Evolutionary conservation across 2,888 invertebrate species (phyloP).

Genomic region (Diloba caeruleocephala): DNA sequence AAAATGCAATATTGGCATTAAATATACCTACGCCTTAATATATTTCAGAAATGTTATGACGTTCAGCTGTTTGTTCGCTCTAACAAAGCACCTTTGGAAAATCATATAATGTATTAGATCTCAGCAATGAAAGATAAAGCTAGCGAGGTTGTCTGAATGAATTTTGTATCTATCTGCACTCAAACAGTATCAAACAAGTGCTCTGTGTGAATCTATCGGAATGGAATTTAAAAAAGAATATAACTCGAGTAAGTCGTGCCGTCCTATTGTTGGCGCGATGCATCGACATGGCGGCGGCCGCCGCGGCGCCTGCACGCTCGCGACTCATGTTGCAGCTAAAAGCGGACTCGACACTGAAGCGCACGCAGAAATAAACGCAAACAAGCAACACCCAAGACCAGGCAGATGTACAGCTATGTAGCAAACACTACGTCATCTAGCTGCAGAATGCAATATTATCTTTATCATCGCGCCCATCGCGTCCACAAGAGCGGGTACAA

Average conservation of each 20-base stretch:
- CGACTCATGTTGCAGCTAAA: constrained; percentile 85
- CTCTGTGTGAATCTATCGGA: constrained; percentile 43
- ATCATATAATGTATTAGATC: constrained; percentile 32
- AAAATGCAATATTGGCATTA: constrained; percentile 37
- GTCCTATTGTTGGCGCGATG: constrained; percentile 75
- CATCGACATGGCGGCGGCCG: constrained; percentile 64
- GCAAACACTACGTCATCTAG: constrained; percentile 56
- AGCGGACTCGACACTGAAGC: constrained; percentile 74
- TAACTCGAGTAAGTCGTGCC: constrained; percentile 51
- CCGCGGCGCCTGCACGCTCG: constrained; percentile 58
- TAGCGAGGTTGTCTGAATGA: constrained; percentile 43
- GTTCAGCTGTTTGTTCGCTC: constrained; percentile 7
- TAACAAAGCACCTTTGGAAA: constrained; percentile 37
- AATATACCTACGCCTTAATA: constrained; percentile 21
- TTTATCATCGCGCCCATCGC: constrained; percentile 21
- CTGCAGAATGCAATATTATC: constrained; percentile 37
- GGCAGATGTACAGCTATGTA: constrained; percentile 61
- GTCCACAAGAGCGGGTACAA: constrained; percentile 23
- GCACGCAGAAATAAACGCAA: constrained; percentile 81
- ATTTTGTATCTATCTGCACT: constrained; percentile 29
- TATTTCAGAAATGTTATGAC: constrained; percentile 15
- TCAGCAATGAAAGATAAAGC: constrained; percentile 41
- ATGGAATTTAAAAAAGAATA: constrained; percentile 54
- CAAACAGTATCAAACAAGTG: constrained; percentile 35
- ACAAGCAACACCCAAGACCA: constrained; percentile 68